phyloP scores from a whole-genome alignment of 2,797 vertebrate species.

The Channallabes apus region DNA sequence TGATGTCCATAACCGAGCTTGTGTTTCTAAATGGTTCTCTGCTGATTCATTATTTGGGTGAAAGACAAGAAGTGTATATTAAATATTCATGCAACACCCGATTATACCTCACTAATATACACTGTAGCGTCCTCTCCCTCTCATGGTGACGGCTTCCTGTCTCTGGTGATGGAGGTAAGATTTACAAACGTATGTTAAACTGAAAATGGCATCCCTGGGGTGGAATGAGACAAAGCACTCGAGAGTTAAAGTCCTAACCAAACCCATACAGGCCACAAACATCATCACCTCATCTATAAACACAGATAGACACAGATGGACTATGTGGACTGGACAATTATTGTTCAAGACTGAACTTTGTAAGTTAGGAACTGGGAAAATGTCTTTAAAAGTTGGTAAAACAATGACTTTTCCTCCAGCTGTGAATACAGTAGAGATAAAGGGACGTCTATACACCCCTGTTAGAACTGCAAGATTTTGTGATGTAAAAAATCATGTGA shows the following conservation, averaged over 20 bases:
- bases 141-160: neutral
- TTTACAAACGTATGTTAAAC: conserved; percentile 33
- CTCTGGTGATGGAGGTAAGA: conserved; percentile 1
- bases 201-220: conserved; percentile 40
- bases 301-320: conserved; percentile 16
- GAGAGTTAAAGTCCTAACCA: conserved; percentile 5
- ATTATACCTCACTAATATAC: no score
- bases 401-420: no score
- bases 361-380: conserved; percentile 43
- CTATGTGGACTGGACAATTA: conserved; percentile 32
- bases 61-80: no score
- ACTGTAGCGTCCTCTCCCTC: neutral
- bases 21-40: neutral
- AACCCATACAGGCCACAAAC: neutral
- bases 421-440: no score
- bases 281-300: neutral
- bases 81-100: no score
- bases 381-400: conserved; percentile 20
- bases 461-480: no score
- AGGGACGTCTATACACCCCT: neutral
- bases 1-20: neutral
- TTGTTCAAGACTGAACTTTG: conserved; percentile 32
- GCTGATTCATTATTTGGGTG: neutral
- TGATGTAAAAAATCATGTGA: no score
- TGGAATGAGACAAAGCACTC: neutral